Percentiles rank a stretch among this genome's conserved stretches.
phyloP scores from a whole-genome alignment of 2,113 vertebrate species.

The Tetrao urogallus region DNA sequence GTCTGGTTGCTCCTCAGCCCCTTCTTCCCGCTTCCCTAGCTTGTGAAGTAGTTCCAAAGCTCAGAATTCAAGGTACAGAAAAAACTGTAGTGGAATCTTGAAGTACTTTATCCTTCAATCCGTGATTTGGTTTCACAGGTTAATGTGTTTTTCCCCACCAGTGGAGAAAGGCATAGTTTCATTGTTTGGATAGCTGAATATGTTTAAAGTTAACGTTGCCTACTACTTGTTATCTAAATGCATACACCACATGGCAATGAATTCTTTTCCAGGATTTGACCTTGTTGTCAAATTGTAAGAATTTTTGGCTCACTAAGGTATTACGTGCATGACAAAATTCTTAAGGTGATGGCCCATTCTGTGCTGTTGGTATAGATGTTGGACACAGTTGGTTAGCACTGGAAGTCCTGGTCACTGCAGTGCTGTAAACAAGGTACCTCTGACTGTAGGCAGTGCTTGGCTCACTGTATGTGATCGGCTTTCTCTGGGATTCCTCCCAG shows the following conservation, averaged over 20 bases:
- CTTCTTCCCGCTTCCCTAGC: neutral
- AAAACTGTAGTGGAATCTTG: neutral
- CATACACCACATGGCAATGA: neutral
- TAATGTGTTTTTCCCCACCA: neutral
- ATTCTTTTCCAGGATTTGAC: neutral
- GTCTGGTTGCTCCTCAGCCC: neutral
- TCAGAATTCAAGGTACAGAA: neutral
- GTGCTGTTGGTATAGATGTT: neutral
- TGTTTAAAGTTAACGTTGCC: neutral
- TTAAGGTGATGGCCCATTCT: neutral
- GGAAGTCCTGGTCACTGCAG: neutral
- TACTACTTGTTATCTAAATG: neutral
- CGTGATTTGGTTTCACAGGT: neutral
- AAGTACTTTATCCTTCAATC: neutral
- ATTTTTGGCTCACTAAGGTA: neutral
- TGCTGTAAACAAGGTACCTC: neutral
- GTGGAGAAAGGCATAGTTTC: neutral
- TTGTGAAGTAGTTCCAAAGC: neutral
- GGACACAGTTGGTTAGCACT: neutral
- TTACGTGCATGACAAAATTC: neutral
- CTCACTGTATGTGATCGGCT: rapidly evolving
- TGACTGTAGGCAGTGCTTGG: neutral
- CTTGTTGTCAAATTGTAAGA: neutral
- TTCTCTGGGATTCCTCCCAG: neutral
- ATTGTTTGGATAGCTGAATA: neutral